These are phyloP conservation scores for Diploscapter pachys DNA, from an alignment of 1,140 invertebrate genomes.

Conservation along the genomic window DNA sequence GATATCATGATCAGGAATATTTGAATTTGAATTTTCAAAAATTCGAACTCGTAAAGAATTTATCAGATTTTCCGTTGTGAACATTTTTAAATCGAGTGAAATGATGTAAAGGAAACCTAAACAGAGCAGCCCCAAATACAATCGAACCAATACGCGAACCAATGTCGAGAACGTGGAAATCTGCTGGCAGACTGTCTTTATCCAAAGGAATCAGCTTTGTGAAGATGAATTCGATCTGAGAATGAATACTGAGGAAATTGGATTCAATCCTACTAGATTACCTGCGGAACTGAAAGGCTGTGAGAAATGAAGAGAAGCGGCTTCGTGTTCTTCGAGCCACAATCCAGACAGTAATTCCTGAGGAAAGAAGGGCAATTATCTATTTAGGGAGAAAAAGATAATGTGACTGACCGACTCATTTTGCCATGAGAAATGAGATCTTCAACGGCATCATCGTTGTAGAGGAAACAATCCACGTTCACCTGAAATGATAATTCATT, in stretches of 20 bases:
- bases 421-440: constrained; percentile 66
- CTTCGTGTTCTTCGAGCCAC: constrained; percentile 67
- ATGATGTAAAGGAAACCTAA: neutral
- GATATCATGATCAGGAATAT: no score
- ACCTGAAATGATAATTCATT: constrained; percentile 38
- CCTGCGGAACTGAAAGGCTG: constrained; percentile 43
- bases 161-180: constrained; percentile 69
- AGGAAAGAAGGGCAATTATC: neutral
- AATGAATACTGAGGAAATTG: constrained; percentile 7
- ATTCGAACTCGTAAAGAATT: no score
- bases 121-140: constrained; percentile 67
- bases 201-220: constrained; percentile 65
- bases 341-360: constrained; percentile 67
- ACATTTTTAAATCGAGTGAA: no score
- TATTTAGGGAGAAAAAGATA: neutral
- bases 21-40: no score
- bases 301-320: constrained; percentile 55
- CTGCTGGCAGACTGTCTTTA: constrained; percentile 59
- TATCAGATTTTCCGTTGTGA: no score
- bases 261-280: neutral
- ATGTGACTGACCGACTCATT: constrained; percentile 60
- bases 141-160: constrained; percentile 72
- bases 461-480: constrained; percentile 72
- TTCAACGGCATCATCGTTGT: constrained; percentile 69
- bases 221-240: constrained; percentile 67